Conservation (phyloP, 1,140 invertebrate species). For the Drosophila quadrilineata region DNA sequence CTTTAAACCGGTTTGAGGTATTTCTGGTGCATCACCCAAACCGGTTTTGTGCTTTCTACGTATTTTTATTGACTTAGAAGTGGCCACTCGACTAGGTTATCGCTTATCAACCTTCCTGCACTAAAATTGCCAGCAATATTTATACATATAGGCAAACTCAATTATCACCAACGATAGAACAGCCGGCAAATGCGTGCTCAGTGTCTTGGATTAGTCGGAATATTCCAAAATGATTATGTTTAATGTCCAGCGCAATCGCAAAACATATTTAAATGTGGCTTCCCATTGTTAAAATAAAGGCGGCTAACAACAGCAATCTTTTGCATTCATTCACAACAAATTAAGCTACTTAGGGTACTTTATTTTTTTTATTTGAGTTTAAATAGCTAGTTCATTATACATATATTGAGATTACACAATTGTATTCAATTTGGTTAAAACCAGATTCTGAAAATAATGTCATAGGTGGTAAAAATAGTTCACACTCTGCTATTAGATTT, state of each 20-base stretch:
- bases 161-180: conserved; percentile 28
- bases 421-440: not conserved
- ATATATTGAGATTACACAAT: not conserved
- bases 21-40: conserved; percentile 30
- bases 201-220: conserved; percentile 3
- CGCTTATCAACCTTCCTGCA: conserved; percentile 15
- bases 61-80: conserved; percentile 26
- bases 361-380: too few species aligned
- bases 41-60: conserved; percentile 52
- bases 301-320: conserved; percentile 17
- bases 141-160: conserved; percentile 12
- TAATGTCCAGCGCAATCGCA: too few species aligned
- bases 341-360: too few species aligned
- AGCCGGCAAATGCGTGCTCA: conserved; percentile 40
- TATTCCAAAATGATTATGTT: not conserved
- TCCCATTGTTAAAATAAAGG: not conserved
- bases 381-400: too few species aligned
- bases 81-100: conserved; percentile 50
- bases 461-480: not conserved
- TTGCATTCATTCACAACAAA: too few species aligned
- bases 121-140: conserved; percentile 8
- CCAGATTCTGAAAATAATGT: conserved; percentile 2
- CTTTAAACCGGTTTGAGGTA: conserved; percentile 50
- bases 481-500: not conserved
- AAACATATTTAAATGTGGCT: not conserved